Percentiles rank a stretch among this genome's conserved stretches.
phyloP scores from a whole-genome alignment of 2,888 invertebrate species.

The Zygaena filipendulae region DNA sequence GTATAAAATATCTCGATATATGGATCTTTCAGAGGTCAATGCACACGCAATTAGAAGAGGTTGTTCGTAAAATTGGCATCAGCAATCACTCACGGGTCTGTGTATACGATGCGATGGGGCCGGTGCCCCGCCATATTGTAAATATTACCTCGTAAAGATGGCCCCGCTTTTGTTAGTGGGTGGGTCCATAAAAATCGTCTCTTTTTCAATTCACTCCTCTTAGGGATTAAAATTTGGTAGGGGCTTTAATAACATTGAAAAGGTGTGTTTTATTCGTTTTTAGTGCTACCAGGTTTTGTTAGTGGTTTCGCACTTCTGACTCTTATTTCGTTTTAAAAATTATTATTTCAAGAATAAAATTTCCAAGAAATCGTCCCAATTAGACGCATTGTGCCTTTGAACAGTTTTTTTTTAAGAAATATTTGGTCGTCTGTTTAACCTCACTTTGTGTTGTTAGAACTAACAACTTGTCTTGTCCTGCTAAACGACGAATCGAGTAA shows the following conservation, averaged over 20 bases:
- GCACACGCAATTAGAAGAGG: conserved; percentile 38
- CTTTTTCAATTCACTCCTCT: conserved; percentile 19
- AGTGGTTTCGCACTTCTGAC: conserved; percentile 36
- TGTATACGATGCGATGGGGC: conserved; percentile 21
- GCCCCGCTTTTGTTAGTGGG: no score
- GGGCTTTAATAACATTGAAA: conserved; percentile 28
- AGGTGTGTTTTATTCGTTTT: conserved; percentile 26
- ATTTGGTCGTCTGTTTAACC: conserved; percentile 17
- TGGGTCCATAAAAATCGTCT: conserved; percentile 19
- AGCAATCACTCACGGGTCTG: conserved; percentile 30
- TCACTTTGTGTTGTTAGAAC: conserved; percentile 20
- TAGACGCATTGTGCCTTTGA: no score
- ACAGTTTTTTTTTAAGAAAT: conserved; percentile 18
- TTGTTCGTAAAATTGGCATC: conserved; percentile 22
- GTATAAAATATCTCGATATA: no score
- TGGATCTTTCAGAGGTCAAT: conserved; percentile 27
- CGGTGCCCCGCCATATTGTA: conserved; percentile 32
- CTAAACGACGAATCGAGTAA: conserved; percentile 23
- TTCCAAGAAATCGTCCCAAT: no score
- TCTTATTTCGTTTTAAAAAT: no score
- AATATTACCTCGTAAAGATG: conserved; percentile 27
- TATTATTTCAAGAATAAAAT: no score
- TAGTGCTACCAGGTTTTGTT: conserved; percentile 41
- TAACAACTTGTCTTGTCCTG: conserved; percentile 19
- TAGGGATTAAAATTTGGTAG: conserved; percentile 31